These are phyloP conservation scores for Microtus richardsoni DNA, from an alignment of 2,113 vertebrate genomes.

Conservation along the genomic window DNA sequence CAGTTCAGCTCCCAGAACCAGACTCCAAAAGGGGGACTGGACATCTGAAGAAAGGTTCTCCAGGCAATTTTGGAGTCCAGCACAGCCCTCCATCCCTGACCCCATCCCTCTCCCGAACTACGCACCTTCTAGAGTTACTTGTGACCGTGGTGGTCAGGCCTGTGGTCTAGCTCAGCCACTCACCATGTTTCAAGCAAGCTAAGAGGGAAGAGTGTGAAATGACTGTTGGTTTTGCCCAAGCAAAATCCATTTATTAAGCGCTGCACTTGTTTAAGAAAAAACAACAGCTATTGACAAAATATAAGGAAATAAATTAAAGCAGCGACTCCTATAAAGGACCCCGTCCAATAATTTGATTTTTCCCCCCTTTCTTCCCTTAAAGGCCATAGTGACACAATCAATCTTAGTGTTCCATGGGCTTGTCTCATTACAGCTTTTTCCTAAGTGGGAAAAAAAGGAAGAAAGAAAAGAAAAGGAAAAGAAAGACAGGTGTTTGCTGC, in stretches of 20 bases:
- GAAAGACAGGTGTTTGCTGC: not conserved
- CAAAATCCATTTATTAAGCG: slow-evolving; percentile 84
- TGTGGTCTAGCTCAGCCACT: not conserved
- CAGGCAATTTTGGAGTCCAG: no score
- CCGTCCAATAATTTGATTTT: slow-evolving; percentile 85
- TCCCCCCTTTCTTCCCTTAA: slow-evolving; percentile 78
- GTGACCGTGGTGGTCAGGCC: no score
- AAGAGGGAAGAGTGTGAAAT: slow-evolving; percentile 62
- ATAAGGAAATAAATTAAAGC: slow-evolving; percentile 86
- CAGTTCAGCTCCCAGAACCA: not conserved
- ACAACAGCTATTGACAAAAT: slow-evolving; percentile 85
- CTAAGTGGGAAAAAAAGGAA: slow-evolving; percentile 58
- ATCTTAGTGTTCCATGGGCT: slow-evolving; percentile 75
- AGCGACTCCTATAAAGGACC: slow-evolving; percentile 80
- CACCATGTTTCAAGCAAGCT: slow-evolving; percentile 42
- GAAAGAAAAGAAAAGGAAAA: not conserved
- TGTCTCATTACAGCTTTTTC: slow-evolving; percentile 76
- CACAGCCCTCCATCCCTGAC: not conserved
- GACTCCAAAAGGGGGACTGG: not conserved
- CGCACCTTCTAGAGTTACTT: not conserved
- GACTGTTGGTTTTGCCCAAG: slow-evolving; percentile 78
- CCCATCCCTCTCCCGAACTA: not conserved
- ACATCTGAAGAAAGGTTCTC: not conserved
- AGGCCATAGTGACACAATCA: slow-evolving; percentile 82
- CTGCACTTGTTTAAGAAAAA: slow-evolving; percentile 78